Conservation (phyloP, 2,113 vertebrate species). For the Mustelus asterias region DNA sequence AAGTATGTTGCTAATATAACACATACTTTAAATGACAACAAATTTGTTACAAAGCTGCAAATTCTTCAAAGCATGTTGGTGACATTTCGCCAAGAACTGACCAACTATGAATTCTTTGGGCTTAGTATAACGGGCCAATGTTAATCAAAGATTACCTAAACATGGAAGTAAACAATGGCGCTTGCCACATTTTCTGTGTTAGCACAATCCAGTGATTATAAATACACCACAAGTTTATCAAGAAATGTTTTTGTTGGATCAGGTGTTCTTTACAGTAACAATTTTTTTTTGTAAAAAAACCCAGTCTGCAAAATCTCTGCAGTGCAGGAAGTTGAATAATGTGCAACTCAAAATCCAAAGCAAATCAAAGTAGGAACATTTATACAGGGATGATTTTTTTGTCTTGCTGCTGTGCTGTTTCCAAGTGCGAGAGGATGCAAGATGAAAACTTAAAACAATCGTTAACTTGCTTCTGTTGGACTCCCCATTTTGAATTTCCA, state of each 20-base stretch:
- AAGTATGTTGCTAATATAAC: neutral
- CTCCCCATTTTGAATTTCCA: neutral
- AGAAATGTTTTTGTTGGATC: conserved; percentile 4
- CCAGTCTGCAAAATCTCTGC: neutral
- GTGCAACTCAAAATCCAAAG: neutral
- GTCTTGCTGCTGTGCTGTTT: neutral
- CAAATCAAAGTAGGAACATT: neutral
- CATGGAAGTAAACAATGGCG: neutral
- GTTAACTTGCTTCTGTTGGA: neutral
- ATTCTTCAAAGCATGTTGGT: neutral
- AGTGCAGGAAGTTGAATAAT: neutral
- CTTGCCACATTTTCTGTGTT: neutral
- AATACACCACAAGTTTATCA: neutral
- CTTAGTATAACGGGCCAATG: neutral
- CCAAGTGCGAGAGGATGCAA: neutral
- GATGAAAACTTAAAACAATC: neutral
- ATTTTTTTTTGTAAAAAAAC: neutral
- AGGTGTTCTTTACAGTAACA: neutral
- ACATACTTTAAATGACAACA: neutral
- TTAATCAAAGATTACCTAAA: neutral
- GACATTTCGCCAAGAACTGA: neutral
- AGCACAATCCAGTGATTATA: neutral
- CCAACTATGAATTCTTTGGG: neutral
- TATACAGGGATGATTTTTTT: neutral
- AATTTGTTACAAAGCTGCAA: neutral